A percentile compares a stretch with the other conserved stretches of the same genome.
These are phyloP conservation scores for Maconellicoccus hirsutus DNA, from an alignment of 1,140 invertebrate species.

Conservation along the genomic window DNA sequence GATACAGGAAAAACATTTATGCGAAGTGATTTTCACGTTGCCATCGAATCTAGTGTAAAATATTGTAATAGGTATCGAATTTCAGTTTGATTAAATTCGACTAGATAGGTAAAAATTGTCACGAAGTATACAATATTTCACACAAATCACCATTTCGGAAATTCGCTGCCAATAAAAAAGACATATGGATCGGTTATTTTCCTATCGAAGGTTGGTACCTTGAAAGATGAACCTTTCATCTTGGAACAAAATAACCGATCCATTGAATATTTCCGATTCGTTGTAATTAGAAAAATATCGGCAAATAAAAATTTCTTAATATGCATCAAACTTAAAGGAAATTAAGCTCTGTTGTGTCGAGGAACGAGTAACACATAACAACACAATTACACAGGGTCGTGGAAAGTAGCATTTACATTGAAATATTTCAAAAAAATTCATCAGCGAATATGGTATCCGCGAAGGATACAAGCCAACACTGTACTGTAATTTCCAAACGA, in stretches of 20 bases:
- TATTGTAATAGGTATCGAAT: no score
- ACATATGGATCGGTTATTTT: no score
- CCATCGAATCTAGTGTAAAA: no score
- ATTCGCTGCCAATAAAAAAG: no score
- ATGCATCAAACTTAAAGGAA: background rate
- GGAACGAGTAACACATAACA: background rate
- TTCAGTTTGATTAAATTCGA: no score
- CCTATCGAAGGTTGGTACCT: no score
- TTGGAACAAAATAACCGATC: no score
- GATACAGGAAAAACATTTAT: conserved; percentile 19
- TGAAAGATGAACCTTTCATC: no score
- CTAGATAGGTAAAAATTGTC: no score
- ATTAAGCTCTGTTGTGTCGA: background rate
- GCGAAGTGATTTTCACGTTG: background rate
- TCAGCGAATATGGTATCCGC: background rate
- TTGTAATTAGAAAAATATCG: background rate
- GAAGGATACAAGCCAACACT: background rate
- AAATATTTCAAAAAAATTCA: background rate
- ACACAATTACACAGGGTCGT: conserved; percentile 7
- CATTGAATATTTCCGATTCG: no score
- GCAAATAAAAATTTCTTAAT: background rate
- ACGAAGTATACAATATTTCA: no score
- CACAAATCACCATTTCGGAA: no score
- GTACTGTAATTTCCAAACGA: background rate
- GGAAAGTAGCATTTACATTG: conserved; percentile 3